A percentile compares a stretch with the other conserved stretches of the same genome.
These are phyloP conservation scores for Drosophila nr. medialis DNA, from an alignment of 2,888 invertebrate species.

Conservation along the genomic window DNA sequence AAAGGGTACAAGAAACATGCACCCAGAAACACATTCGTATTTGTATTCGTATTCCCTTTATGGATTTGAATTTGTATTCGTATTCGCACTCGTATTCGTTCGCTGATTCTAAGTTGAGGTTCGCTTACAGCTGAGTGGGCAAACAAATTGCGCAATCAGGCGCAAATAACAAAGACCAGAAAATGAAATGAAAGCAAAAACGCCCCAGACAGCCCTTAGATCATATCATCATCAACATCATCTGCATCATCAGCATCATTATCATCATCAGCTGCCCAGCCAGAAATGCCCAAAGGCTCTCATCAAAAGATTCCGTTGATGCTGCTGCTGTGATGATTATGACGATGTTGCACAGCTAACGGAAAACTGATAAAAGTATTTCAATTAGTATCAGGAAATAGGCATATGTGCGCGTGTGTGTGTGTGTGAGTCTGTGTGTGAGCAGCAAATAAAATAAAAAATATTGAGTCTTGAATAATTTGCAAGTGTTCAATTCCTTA, in stretches of 20 bases:
- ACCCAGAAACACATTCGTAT: background rate
- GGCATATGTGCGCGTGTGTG: background rate
- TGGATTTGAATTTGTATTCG: conserved; percentile 1
- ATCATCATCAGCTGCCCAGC: conserved; percentile 9
- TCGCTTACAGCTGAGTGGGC: conserved; percentile 65
- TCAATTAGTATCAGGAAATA: conserved; percentile 76
- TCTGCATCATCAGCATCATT: conserved; percentile 2
- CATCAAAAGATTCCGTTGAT: conserved; percentile 22
- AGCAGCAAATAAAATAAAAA: conserved; percentile 49
- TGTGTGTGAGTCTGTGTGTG: conserved; percentile 2
- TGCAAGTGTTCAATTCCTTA: conserved; percentile 39
- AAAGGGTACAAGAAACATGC: conserved; percentile 4
- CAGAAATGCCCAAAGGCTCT: conserved; percentile 40
- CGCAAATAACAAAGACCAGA: conserved; percentile 66
- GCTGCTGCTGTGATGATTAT: conserved; percentile 14
- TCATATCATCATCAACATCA: conserved; percentile 62
- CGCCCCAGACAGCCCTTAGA: conserved; percentile 66
- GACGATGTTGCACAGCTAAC: conserved; percentile 29
- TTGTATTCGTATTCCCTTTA: background rate
- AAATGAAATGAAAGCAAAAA: conserved; percentile 57
- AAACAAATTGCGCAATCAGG: conserved; percentile 76
- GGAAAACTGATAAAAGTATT: conserved; percentile 75
- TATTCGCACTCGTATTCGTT: conserved; percentile 13
- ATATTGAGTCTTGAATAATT: conserved; percentile 67
- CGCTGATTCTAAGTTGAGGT: conserved; percentile 24